Percentiles rank a stretch among this genome's conserved stretches.
These are phyloP conservation scores for Neosilurus hyrtlii DNA, from an alignment of 2,797 vertebrate genomes.

Conservation along the genomic window DNA sequence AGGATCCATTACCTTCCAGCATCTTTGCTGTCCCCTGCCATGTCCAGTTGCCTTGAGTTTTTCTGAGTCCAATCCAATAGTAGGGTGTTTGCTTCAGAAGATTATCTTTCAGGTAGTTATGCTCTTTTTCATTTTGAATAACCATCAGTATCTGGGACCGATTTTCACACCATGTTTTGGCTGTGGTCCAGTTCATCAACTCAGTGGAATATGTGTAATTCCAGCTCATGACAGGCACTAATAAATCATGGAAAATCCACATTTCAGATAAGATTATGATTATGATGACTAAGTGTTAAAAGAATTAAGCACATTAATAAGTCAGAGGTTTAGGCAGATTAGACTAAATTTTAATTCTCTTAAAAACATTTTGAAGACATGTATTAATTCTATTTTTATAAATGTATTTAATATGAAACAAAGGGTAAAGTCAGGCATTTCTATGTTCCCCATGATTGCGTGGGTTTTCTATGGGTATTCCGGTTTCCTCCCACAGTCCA, in stretches of 20 bases:
- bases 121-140: slow-evolving; percentile 51
- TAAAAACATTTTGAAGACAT: neutral
- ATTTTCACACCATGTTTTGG: slow-evolving; percentile 40
- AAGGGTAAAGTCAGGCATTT: too few relatives aligned
- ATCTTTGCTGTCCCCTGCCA: slow-evolving; percentile 74
- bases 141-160: slow-evolving; percentile 43
- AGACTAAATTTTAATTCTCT: neutral
- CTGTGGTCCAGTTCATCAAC: slow-evolving; percentile 29
- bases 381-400: neutral
- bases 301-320: neutral
- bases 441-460: too few relatives aligned
- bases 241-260: neutral
- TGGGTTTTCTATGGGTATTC: too few relatives aligned
- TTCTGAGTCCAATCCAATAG: slow-evolving; percentile 76
- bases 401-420: neutral
- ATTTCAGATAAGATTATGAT: neutral
- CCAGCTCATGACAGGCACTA: slow-evolving; percentile 48
- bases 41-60: slow-evolving; percentile 64
- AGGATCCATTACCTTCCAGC: slow-evolving; percentile 61
- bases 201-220: slow-evolving; percentile 30
- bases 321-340: neutral
- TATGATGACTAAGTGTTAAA: neutral
- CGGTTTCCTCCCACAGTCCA: too few relatives aligned
- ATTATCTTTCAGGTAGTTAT: neutral
- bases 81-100: neutral